Conservation (phyloP, 92 coral and sea anemone species). For the Porites divaricata region DNA sequence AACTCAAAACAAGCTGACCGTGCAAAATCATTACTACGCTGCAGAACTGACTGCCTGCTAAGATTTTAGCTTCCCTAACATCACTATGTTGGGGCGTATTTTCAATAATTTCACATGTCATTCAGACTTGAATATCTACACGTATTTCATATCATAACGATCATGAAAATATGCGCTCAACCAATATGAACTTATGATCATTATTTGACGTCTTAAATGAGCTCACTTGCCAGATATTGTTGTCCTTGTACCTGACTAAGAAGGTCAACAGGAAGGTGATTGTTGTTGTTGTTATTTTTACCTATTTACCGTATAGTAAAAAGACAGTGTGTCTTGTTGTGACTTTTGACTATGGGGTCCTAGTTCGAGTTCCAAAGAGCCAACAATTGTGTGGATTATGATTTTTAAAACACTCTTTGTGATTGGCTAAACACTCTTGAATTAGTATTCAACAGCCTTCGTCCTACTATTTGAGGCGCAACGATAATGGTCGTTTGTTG, state of each 20-base stretch:
- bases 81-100: neutral
- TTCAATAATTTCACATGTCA: neutral
- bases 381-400: too few species aligned
- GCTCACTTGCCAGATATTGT: slow-evolving; percentile 24
- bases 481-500: too few species aligned
- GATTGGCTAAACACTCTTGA: too few species aligned
- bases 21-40: neutral
- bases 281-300: too few species aligned
- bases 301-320: too few species aligned
- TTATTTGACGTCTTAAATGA: slow-evolving; percentile 17
- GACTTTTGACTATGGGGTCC: too few species aligned
- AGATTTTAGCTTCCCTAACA: neutral
- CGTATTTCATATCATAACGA: slow-evolving; percentile 1
- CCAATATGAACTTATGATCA: neutral
- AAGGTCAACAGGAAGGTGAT: too few species aligned
- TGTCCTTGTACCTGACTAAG: neutral
- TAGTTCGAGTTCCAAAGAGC: too few species aligned
- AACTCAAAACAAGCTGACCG: neutral
- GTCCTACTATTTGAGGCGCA: too few species aligned
- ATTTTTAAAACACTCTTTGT: too few species aligned
- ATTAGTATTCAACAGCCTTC: too few species aligned
- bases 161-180: neutral
- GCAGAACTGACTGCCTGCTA: neutral
- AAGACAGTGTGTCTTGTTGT: too few species aligned
- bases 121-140: neutral